A percentile compares a stretch with the other conserved stretches of the same genome.
phyloP scores from a whole-genome alignment of 2,888 invertebrate species.

The Eubasilissa splendida region DNA sequence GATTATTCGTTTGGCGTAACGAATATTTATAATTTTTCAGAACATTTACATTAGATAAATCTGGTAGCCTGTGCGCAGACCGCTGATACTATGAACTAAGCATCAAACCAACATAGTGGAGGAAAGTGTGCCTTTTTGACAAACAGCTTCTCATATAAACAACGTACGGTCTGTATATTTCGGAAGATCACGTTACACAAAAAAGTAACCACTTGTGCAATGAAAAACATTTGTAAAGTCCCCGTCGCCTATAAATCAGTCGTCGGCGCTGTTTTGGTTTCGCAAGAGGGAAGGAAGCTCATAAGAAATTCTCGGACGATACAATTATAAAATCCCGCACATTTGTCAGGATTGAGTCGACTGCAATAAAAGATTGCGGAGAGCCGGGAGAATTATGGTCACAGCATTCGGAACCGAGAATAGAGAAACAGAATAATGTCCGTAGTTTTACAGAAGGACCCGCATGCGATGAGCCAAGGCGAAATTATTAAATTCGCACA shows the following conservation, averaged over 20 bases:
- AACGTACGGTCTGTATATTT: neutral
- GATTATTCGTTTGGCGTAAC: too few relatives aligned
- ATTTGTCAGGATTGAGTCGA: constrained; percentile 47
- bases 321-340: constrained; percentile 38
- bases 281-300: neutral
- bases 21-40: too few relatives aligned
- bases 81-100: too few relatives aligned
- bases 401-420: neutral
- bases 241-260: constrained; percentile 27
- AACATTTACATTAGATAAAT: too few relatives aligned
- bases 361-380: constrained; percentile 41
- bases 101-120: too few relatives aligned
- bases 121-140: too few relatives aligned
- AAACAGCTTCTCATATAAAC: too few relatives aligned
- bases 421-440: constrained; percentile 8
- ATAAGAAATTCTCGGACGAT: constrained; percentile 38
- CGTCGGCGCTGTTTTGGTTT: neutral
- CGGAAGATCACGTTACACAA: neutral
- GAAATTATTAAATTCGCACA: too few relatives aligned
- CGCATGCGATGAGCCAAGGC: neutral
- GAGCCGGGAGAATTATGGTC: constrained; percentile 35
- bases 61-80: too few relatives aligned
- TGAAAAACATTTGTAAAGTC: constrained; percentile 13
- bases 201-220: neutral
- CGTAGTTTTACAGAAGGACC: constrained; percentile 1